Percentiles rank a stretch among this genome's conserved stretches.
phyloP scores from a whole-genome alignment of 2,797 vertebrate genomes.

The Labroides dimidiatus region DNA sequence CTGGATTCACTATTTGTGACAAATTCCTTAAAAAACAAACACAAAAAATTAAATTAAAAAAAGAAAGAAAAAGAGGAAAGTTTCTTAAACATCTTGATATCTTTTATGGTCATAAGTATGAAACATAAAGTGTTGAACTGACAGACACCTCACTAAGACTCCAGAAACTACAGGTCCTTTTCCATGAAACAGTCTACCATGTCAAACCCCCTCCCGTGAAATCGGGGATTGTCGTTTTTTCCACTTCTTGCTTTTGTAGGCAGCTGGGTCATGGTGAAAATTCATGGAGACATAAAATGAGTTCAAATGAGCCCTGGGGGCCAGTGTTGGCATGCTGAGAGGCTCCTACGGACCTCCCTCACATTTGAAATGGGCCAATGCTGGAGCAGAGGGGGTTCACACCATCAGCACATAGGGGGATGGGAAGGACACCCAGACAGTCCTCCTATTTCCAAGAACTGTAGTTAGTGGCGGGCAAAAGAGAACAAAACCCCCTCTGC shows the following conservation, averaged over 20 bases:
- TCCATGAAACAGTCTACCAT: background rate
- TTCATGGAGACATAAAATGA: constrained; percentile 39
- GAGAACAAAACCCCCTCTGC: constrained; percentile 20
- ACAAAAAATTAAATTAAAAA: no score
- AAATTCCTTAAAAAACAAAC: background rate
- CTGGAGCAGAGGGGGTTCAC: constrained; percentile 43
- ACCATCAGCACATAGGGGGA: constrained; percentile 50
- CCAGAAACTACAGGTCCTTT: background rate
- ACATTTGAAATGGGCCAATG: constrained; percentile 53
- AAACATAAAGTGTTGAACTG: background rate
- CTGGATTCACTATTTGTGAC: no score
- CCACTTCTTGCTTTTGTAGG: constrained; percentile 6
- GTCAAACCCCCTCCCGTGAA: background rate
- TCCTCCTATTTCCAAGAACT: constrained; percentile 62
- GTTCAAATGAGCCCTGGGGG: constrained; percentile 39
- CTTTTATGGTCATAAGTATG: background rate
- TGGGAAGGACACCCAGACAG: constrained; percentile 47
- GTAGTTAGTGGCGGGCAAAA: constrained; percentile 31
- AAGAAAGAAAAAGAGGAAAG: background rate
- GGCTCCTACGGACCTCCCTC: constrained; percentile 38
- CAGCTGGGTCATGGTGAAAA: constrained; percentile 25
- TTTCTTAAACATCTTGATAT: background rate
- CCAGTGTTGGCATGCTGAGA: constrained; percentile 20
- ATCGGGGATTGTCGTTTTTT: background rate
- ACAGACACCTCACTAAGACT: background rate